A percentile compares a stretch with the other conserved stretches of the same genome.
Evolutionary conservation across 2,797 vertebrate genomes (phyloP).

Genomic region (Triplophysa yarkandensis): DNA sequence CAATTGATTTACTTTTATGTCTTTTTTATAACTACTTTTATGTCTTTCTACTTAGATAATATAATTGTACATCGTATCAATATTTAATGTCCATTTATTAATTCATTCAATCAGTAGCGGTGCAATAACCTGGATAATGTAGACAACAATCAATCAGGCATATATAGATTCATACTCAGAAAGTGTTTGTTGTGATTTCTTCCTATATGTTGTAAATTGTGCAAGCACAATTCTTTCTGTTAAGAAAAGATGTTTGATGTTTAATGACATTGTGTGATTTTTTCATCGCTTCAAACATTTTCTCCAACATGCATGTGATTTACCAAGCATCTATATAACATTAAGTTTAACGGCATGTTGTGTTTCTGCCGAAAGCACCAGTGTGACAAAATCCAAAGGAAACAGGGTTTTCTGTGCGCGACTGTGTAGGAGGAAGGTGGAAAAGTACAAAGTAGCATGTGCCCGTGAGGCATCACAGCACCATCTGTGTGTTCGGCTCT

Average conservation of each 20-base stretch:
- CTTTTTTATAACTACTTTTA: not conserved
- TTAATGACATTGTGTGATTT: not conserved
- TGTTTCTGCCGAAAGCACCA: conserved; percentile 30
- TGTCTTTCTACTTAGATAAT: not conserved
- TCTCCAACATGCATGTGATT: conserved; percentile 12
- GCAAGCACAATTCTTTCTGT: not conserved
- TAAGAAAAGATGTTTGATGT: not conserved
- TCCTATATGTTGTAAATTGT: not conserved
- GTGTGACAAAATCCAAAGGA: conserved; percentile 45
- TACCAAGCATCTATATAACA: not conserved
- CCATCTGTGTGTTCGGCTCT: conserved; percentile 71
- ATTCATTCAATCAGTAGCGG: conserved; percentile 23
- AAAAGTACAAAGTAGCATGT: conserved; percentile 73
- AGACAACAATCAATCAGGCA: not conserved
- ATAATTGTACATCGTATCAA: conserved; percentile 20
- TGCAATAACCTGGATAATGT: conserved; percentile 7
- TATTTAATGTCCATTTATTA: conserved; percentile 28
- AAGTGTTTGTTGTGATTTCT: not conserved
- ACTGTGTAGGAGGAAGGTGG: conserved; percentile 72
- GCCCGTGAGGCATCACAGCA: conserved; percentile 71
- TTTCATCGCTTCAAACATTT: conserved; percentile 6
- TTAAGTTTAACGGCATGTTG: conserved; percentile 29
- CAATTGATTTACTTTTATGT: not conserved
- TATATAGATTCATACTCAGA: not conserved
- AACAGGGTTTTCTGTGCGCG: conserved; percentile 28